These are phyloP conservation scores for Mechanitis mazaeus DNA, from an alignment of 2,888 invertebrate species.

Conservation along the genomic window DNA sequence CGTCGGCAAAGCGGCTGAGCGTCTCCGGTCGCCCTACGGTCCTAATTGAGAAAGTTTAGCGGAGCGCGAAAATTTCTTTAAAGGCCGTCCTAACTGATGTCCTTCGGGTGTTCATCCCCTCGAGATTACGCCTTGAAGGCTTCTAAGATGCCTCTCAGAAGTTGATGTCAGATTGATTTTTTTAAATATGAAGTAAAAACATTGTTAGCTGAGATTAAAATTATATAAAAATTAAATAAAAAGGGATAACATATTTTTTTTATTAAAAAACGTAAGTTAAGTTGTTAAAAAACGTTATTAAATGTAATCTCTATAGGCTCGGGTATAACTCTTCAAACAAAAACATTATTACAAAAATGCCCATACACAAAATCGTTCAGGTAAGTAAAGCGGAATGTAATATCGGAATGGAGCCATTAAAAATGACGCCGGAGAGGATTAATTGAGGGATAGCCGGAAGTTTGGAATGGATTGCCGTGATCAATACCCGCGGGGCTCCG, in stretches of 20 bases:
- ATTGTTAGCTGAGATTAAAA: no score
- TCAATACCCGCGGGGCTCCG: conserved; percentile 25
- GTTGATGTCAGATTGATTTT: conserved; percentile 22
- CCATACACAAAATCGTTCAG: conserved; percentile 12
- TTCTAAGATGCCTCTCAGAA: conserved; percentile 16
- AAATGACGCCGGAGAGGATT: conserved; percentile 29
- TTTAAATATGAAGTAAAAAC: neutral
- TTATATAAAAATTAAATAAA: no score
- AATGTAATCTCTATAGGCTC: no score
- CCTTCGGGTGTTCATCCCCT: conserved; percentile 29
- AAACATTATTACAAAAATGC: neutral
- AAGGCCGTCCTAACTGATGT: conserved; percentile 29
- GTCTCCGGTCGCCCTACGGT: conserved; percentile 19
- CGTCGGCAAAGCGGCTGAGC: conserved; percentile 17
- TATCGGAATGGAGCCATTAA: conserved; percentile 27
- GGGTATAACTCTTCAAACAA: no score
- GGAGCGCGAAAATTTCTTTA: conserved; percentile 34
- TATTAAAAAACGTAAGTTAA: no score
- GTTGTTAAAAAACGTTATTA: no score
- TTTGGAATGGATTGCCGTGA: conserved; percentile 31
- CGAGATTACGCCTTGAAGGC: conserved; percentile 24
- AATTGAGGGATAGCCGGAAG: conserved; percentile 30
- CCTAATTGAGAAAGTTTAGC: conserved; percentile 39
- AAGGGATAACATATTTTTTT: no score
- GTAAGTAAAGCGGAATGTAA: conserved; percentile 17